Evolutionary conservation across 2,113 vertebrate genomes (phyloP).

Genomic region (Gorsachius goisagi): DNA sequence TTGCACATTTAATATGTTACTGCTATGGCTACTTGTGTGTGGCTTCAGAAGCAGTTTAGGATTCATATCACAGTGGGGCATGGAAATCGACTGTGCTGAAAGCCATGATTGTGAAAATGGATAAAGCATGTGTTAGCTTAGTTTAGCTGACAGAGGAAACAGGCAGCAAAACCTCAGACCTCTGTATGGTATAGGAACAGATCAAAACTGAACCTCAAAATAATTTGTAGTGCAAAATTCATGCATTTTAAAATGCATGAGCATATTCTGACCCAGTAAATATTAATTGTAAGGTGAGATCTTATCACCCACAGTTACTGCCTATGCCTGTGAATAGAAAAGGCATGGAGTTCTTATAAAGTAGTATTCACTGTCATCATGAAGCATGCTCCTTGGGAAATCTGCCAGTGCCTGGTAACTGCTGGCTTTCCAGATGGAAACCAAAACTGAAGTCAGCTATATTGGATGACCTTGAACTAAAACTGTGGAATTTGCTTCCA

Average conservation of each 20-base stretch:
- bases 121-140: neutral
- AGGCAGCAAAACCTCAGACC: neutral
- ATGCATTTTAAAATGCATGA: neutral
- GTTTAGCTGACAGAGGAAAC: neutral
- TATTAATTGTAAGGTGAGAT: neutral
- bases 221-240: neutral
- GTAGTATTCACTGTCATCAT: neutral
- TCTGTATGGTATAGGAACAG: neutral
- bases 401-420: neutral
- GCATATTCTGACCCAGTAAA: neutral
- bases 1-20: neutral
- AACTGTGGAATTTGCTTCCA: neutral
- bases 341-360: neutral
- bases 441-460: neutral
- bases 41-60: neutral
- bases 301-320: neutral
- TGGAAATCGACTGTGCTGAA: neutral
- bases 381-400: neutral
- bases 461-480: constrained; percentile 35
- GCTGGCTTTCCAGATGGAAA: constrained; percentile 34
- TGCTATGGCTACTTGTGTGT: neutral
- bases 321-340: neutral
- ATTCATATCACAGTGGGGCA: neutral
- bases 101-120: neutral
- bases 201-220: neutral